phyloP scores from a whole-genome alignment of 2,888 invertebrate genomes.

The Orchestes rusci region DNA sequence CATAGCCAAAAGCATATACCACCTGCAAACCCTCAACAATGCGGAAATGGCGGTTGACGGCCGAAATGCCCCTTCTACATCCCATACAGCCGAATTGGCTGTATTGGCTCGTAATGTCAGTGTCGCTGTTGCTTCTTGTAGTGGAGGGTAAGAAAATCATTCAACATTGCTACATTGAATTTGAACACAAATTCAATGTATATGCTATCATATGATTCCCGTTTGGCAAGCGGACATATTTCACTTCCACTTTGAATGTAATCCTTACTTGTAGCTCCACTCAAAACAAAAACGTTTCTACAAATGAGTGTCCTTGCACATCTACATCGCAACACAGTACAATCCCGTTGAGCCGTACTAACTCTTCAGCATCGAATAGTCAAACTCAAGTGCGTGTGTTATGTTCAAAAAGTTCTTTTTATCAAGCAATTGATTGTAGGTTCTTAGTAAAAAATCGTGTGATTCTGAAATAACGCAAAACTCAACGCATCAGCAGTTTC shows the following conservation, averaged over 20 bases:
- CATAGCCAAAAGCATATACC: constrained; percentile 36
- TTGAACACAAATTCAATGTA: no score
- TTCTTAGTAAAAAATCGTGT: constrained; percentile 26
- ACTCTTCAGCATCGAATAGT: constrained; percentile 23
- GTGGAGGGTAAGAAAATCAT: constrained; percentile 14
- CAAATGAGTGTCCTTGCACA: constrained; percentile 26
- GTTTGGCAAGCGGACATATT: no score
- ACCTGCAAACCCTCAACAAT: constrained; percentile 26
- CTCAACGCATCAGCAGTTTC: constrained; percentile 29
- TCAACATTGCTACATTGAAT: no score
- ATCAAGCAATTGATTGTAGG: not conserved
- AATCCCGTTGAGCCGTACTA: constrained; percentile 16
- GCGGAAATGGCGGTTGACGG: constrained; percentile 23
- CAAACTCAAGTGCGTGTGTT: constrained; percentile 23
- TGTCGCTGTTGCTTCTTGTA: constrained; percentile 18
- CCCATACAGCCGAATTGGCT: constrained; percentile 28
- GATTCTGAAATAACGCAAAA: constrained; percentile 25
- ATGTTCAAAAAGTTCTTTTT: not conserved
- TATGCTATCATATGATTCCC: no score
- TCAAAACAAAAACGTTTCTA: constrained; percentile 18
- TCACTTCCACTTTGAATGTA: no score
- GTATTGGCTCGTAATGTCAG: constrained; percentile 25
- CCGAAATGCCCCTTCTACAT: constrained; percentile 28
- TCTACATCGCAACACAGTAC: constrained; percentile 20
- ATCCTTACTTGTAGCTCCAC: constrained; percentile 13